These are phyloP conservation scores for Phalangium opilio DNA, from an alignment of 2,888 invertebrate genomes.

Conservation along the genomic window DNA sequence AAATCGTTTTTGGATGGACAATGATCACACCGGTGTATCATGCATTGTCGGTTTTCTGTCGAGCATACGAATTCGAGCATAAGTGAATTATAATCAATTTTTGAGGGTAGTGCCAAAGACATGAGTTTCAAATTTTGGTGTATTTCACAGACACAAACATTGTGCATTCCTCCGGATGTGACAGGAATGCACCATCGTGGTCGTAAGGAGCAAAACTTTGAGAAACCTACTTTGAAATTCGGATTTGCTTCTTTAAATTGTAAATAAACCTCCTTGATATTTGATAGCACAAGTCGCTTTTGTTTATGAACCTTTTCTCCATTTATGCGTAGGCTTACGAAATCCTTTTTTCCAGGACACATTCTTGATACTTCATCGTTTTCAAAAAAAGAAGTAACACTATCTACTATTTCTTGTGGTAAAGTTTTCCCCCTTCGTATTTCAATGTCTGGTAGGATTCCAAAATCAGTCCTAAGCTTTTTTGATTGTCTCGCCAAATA, in stretches of 20 bases:
- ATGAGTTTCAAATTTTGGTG: background rate
- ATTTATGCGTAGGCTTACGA: background rate
- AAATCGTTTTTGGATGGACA: background rate
- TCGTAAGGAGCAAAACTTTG: constrained; percentile 6
- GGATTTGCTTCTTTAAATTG: constrained; percentile 5
- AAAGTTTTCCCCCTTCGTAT: background rate
- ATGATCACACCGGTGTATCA: background rate
- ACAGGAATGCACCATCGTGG: constrained; percentile 8
- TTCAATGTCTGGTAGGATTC: background rate
- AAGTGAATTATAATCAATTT: background rate
- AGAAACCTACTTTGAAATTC: constrained; percentile 3
- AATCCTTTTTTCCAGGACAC: constrained; percentile 1
- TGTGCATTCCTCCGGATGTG: too few relatives aligned
- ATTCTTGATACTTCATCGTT: too few relatives aligned
- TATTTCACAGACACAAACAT: background rate
- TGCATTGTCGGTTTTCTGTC: background rate
- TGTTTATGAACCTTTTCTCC: background rate
- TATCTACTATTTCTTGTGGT: too few relatives aligned
- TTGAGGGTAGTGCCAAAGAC: background rate
- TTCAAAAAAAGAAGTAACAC: too few relatives aligned
- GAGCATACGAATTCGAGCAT: background rate
- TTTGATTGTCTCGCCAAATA: background rate
- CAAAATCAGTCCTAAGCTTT: background rate
- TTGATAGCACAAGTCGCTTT: constrained; percentile 2
- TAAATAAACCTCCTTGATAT: constrained; percentile 2